Base-by-base conservation (phyloP, 2,797 vertebrate species). In the Ptychadena robeensis region DNA sequence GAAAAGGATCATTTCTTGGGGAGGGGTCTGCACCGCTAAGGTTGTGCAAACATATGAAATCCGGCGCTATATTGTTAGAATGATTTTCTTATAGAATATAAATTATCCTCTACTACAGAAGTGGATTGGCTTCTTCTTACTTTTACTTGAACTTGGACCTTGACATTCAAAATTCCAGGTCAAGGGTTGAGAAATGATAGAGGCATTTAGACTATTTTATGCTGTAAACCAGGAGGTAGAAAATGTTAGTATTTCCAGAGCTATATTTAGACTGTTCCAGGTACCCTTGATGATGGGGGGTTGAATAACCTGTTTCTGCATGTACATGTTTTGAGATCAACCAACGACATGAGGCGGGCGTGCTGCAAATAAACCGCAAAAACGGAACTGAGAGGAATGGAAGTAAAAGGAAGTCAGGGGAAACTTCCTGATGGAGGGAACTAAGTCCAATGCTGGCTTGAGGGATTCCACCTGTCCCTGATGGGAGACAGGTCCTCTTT, bases 1-100 rank as follows among this genome's bases (percentile, higher is more conserved):
- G 82, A 84, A 80, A 79, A 15, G 34, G 73, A 69, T 40, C 38
- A 75, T 80, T 73, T 74, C 71, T 74, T 63, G 8, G 70, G 76
- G 57, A 15, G 44, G 70, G 66, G 11, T 32, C 12, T 15, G 37
- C 44, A 27, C 38, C 48, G n/a, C 57, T 65, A n/a, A 32, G 67
- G 53, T 28, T 73, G 59, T 68, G 22, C 25, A 73, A 44, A 73
- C 31, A 82, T 27, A 82, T 69, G 38, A 38, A 31, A 44, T 63
- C 40, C 15, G 57, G 61, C 25, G 59, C 64, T 82, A 65, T 30
- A 44, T 8, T 73, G 37, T 57, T 25, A 10, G 28, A 40, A 9
- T 80, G 59, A 22, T 9, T 25, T 72, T 71, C 6, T 65, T n/a
- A 81, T 66, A n/a, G 30, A 28, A 40, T 73, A 71, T 22, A 69